phyloP scores from a whole-genome alignment of 2,888 invertebrate genomes.

The Kryphioiulus occultus region DNA sequence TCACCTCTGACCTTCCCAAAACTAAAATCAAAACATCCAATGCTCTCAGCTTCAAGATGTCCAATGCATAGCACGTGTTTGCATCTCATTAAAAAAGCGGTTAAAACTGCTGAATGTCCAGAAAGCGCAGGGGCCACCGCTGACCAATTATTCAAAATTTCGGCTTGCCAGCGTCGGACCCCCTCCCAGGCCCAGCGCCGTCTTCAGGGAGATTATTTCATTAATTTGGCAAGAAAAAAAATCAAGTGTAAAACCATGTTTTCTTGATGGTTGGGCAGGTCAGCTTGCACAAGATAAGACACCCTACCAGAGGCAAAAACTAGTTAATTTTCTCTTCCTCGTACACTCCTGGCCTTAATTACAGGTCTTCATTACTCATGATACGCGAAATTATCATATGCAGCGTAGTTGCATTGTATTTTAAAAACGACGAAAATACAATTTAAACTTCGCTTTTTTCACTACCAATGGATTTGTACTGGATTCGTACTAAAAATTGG shows the following conservation, averaged over 20 bases:
- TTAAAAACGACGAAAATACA: too few species aligned
- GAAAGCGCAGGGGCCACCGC: background rate
- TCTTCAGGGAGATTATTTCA: background rate
- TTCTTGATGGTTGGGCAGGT: background rate
- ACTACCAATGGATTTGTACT: too few species aligned
- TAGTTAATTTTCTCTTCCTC: background rate
- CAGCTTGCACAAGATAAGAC: background rate
- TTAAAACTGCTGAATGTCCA: background rate
- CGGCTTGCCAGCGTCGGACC: background rate
- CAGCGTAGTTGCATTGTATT: too few species aligned
- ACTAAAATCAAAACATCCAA: background rate
- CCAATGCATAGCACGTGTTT: background rate
- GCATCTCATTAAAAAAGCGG: background rate
- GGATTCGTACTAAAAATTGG: too few species aligned
- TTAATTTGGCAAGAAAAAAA: background rate
- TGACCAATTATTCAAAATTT: background rate
- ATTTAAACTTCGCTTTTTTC: too few species aligned
- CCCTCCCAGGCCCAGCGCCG: background rate
- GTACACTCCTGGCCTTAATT: background rate
- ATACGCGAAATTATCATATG: too few species aligned
- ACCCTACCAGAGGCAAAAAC: background rate
- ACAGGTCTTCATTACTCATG: background rate
- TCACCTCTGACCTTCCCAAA: background rate
- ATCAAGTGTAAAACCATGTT: background rate
- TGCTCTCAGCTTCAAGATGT: background rate